A percentile compares a stretch with the other conserved stretches of the same genome.
Evolutionary conservation across 2,113 vertebrate species (phyloP).

Genomic region (Malurus alboscapulatus): DNA sequence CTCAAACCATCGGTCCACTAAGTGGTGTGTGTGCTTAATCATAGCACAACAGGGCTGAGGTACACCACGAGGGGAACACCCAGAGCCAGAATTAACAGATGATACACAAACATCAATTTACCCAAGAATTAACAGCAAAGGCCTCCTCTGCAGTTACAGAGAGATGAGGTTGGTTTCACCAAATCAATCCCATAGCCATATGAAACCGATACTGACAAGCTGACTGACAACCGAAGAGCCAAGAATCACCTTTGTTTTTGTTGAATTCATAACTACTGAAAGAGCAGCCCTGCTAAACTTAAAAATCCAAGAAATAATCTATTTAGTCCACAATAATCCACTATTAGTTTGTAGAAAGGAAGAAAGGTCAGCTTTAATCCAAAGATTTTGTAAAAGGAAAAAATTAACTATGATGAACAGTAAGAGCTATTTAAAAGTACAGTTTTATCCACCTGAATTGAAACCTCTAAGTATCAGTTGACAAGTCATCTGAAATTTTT

Average conservation of each 20-base stretch:
- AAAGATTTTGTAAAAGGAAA: background rate
- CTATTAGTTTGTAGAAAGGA: background rate
- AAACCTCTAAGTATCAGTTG: background rate
- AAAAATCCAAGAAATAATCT: background rate
- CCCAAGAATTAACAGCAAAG: background rate
- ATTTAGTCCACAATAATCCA: background rate
- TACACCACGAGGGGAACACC: fast-evolving
- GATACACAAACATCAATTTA: background rate
- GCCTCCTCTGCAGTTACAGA: background rate
- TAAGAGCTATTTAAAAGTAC: background rate
- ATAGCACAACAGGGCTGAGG: background rate
- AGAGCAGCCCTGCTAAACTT: background rate
- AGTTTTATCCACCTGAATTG: background rate
- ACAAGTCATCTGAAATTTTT: background rate
- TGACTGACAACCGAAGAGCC: background rate
- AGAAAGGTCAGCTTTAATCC: background rate
- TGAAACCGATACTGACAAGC: background rate
- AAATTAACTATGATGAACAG: background rate
- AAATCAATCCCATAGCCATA: background rate
- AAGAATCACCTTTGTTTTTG: background rate
- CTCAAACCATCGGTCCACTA: background rate
- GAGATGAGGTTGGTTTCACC: background rate
- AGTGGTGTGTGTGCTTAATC: background rate
- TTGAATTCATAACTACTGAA: background rate
- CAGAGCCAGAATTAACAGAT: background rate